Base-by-base conservation (phyloP, 1,140 invertebrate genomes). In the Philotrypesis tridentata region DNA sequence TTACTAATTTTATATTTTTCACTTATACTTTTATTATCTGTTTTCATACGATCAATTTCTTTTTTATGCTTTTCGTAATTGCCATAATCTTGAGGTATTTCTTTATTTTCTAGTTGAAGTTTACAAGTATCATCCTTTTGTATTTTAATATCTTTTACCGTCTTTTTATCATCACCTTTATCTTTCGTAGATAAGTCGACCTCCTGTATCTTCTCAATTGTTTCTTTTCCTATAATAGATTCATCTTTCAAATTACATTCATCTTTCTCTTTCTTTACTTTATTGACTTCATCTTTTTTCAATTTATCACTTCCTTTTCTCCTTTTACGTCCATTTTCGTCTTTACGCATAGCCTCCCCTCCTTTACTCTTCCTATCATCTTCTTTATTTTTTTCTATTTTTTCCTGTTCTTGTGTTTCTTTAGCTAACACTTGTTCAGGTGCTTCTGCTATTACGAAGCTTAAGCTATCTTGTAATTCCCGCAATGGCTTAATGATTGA, bases 381-480 rank as follows among this genome's bases (percentile, higher is more conserved):
- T 37, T 67, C 82, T 60, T 72, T 75, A 14, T 74, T 85, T 85
- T 33, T 76, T 79, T 79, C 70, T 68, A 37, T 73, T 79, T 33
- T 85, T 1, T 33, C 5, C 27, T 40, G 21, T 40, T 40, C 33
- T n/a, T 29, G 2, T 3, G 2, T 71, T 12, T 75, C 27, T 61
- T 75, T 1, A 14, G 11, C 1, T 65, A 82, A 82, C 40, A n/a
- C 84, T 14, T 72, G 63, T 0, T 43, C 9, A 17, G 29, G 21
- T 43, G 21, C 17, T 72, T 70, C 14, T 72, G 90, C 88, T 80
- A 90, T 83, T 21, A 94, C 88, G 67, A 93, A 83, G 21, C 92
- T 86, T 61, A 94, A 87, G 80, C 91, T 93, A 81, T 92, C 92
- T 83, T 92, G 91, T 61, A 94, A 87, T 86, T 92, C 92, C 84